Evolutionary conservation across 1,140 invertebrate genomes (phyloP).

Genomic region (Metopolophium dirhodum): DNA sequence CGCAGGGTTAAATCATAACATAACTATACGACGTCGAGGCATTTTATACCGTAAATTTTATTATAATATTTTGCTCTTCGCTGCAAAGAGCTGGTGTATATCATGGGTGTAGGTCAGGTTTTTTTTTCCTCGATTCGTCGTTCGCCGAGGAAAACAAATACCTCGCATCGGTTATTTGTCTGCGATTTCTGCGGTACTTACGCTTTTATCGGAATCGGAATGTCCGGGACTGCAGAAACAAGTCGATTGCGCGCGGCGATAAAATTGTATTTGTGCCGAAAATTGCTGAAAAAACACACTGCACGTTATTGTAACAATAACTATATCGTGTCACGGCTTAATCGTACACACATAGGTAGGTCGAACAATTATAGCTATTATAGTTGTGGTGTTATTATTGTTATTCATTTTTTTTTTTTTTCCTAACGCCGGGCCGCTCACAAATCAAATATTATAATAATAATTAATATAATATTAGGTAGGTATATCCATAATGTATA

Average conservation of each 20-base stretch:
- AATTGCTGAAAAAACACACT: constrained; percentile 40
- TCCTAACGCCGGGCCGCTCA: background rate
- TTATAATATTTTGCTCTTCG: constrained; percentile 5
- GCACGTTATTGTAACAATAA: background rate
- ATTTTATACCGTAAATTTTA: background rate
- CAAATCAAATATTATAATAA: background rate
- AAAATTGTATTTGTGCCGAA: constrained; percentile 9
- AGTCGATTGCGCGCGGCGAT: constrained; percentile 12
- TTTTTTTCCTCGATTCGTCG: background rate
- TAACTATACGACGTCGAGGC: background rate
- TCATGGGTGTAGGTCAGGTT: background rate
- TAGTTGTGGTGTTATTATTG: background rate
- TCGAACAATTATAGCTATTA: background rate
- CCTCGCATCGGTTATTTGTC: constrained; percentile 2
- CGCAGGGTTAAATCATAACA: constrained; percentile 19
- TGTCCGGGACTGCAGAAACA: constrained; percentile 23
- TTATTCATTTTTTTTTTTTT: background rate
- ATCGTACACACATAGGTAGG: background rate
- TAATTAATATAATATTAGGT: too few relatives aligned
- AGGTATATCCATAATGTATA: too few relatives aligned
- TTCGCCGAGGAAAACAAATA: background rate
- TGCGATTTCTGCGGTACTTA: background rate
- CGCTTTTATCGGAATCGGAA: constrained; percentile 37
- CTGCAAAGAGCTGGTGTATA: background rate
- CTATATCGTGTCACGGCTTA: constrained; percentile 22